Percentiles rank a stretch among this genome's conserved stretches.
Conservation (phyloP, 1,140 invertebrate genomes). For the Leptopilina clavipes region DNA sequence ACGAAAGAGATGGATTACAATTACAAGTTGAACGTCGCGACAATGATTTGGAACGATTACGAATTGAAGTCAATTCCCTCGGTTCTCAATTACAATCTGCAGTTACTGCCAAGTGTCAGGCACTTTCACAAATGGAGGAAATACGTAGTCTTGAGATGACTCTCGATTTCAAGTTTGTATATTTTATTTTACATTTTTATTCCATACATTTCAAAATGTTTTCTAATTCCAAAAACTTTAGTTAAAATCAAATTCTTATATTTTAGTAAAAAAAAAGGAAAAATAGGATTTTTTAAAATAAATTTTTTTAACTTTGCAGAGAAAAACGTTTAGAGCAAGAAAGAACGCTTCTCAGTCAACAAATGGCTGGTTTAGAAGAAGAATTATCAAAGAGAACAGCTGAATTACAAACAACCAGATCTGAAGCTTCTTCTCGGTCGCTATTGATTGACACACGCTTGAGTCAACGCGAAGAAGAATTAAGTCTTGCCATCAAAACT, state of each 20-base stretch:
- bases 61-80: conserved; percentile 78
- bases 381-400: conserved; percentile 85
- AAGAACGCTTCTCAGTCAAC: conserved; percentile 81
- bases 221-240: neutral
- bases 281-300: neutral
- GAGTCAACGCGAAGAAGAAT: conserved; percentile 86
- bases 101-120: conserved; percentile 87
- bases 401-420: conserved; percentile 84
- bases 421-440: conserved; percentile 83
- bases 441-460: conserved; percentile 86
- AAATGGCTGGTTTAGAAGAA: conserved; percentile 84
- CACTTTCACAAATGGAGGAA: conserved; percentile 86
- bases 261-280: no score
- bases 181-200: neutral
- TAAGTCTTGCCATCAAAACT: conserved; percentile 80
- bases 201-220: neutral
- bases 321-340: conserved; percentile 90
- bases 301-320: conserved; percentile 59
- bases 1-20: conserved; percentile 82
- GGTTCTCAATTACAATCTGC: conserved; percentile 81
- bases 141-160: conserved; percentile 84
- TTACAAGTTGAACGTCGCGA: conserved; percentile 81
- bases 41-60: conserved; percentile 81
- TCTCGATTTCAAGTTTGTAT: conserved; percentile 79
- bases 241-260: no score